Evolutionary conservation across 30 jellyfish, hydroid and myxozoan genomes (phyloP).

Genomic region (Clytia hemisphaerica): DNA sequence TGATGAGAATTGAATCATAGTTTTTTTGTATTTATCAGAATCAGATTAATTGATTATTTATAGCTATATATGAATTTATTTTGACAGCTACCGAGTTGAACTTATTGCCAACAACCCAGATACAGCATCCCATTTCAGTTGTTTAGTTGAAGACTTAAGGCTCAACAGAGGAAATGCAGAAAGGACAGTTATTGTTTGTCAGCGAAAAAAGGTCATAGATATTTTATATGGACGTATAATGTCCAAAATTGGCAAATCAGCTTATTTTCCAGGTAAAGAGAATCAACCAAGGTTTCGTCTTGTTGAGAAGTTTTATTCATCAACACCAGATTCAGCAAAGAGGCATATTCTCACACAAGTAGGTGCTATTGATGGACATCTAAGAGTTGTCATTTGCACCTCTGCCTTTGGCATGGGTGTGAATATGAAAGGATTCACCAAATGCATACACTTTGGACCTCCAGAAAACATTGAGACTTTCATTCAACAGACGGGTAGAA

Average conservation of each 20-base stretch:
- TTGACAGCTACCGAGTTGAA: no score
- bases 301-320: slow-evolving; percentile 42
- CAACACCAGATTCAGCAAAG: slow-evolving; percentile 4
- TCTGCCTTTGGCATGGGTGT: slow-evolving; percentile 30
- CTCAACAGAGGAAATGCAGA: background rate
- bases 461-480: slow-evolving; percentile 2
- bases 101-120: no score
- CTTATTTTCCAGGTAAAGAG: no score
- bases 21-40: no score
- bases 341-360: background rate
- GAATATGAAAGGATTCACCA: background rate
- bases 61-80: no score
- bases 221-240: background rate
- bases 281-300: no score
- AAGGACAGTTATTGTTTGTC: slow-evolving; percentile 1
- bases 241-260: background rate
- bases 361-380: background rate
- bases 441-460: slow-evolving; percentile 26
- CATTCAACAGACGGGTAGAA: slow-evolving; percentile 16
- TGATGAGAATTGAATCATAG: no score
- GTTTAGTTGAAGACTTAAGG: background rate
- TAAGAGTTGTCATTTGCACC: background rate
- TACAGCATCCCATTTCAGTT: no score
- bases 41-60: no score
- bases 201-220: background rate